Evolutionary conservation across 2,113 vertebrate genomes (phyloP), one percentile per base, ranked within the genome.

Genomic region (Oncorhynchus tshawytscha): DNA sequence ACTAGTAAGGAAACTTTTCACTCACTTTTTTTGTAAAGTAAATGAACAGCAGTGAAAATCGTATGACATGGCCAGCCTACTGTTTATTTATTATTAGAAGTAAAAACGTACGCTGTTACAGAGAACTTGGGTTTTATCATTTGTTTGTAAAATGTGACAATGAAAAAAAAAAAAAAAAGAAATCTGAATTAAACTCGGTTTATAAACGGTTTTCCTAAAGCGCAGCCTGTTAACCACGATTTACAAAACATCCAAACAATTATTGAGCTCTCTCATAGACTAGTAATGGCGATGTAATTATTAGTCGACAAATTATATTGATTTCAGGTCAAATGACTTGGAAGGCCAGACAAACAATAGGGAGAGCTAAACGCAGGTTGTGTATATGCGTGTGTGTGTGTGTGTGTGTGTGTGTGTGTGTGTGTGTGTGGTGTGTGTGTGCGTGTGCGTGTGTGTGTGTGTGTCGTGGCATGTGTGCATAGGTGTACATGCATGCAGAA

Each of bases 271-370:
- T 65, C 16, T 65, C 51, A 22, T 27, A 24, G 57, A 65, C 70
- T 18, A 34, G 24, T 73, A 29, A n/a, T 70, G 72, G 31, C 59
- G 25, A 79, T 65, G 48, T 71, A 74, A 65, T 79, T 75, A 74
- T 74, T 22, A 67, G 65, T 29, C 9, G 0, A 67, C 65, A 27
- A 67, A 15, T 29, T 3, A 29, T 16, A n/a, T 67, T 76, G 73
- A 75, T 78, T 80, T 70, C 49, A 20, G 73, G 76, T 84, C 78
- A 77, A 88, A 84, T 88, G 66, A 81, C 62, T 66, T 76, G 54
- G 76, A 84, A 88, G 25, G 81, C 57, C 70, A 70, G 31, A 68
- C 69, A 72, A 69, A 78, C 72, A 71, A 77, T 34, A 66, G 62
- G 24, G 48, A 60, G 54, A 22, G 39, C 69, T 75, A 79, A 84